A percentile compares a stretch with the other conserved stretches of the same genome.
Conservation (phyloP, 2,113 vertebrate species). For the Pachyramphus minor region DNA sequence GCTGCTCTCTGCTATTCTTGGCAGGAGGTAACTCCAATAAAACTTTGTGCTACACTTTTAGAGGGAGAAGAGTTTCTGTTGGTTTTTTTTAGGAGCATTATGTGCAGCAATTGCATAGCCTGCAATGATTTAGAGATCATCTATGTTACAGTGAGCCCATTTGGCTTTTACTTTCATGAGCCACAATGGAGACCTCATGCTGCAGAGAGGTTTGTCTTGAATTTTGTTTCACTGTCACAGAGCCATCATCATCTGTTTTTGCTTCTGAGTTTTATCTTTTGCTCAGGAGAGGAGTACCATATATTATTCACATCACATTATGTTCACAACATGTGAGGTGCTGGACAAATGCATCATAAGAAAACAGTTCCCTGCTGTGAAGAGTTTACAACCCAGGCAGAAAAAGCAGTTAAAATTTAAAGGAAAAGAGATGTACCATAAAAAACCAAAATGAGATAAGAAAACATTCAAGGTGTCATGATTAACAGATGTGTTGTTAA, state of each 20-base stretch:
- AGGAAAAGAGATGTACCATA: background rate
- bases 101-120: constrained; percentile 3
- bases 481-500: constrained; percentile 29
- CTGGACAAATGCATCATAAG: constrained; percentile 35
- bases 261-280: background rate
- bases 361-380: constrained; percentile 18
- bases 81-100: background rate
- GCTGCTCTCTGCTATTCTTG: constrained; percentile 22
- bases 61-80: background rate
- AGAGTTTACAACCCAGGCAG: constrained; percentile 16
- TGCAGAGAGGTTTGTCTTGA: constrained; percentile 19
- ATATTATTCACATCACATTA: constrained; percentile 48
- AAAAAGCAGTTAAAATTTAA: background rate
- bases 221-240: constrained; percentile 24
- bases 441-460: background rate
- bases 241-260: constrained; percentile 22
- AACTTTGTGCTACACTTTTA: background rate
- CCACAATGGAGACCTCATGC: constrained; percentile 42
- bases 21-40: constrained; percentile 29
- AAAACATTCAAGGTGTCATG: background rate
- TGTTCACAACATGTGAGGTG: constrained; percentile 32
- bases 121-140: constrained; percentile 52
- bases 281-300: background rate
- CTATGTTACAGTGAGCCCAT: constrained; percentile 7
- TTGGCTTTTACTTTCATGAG: constrained; percentile 50